Percentiles rank a stretch among this genome's conserved stretches.
These are phyloP conservation scores for Babylonia areolata DNA, from an alignment of 1,140 invertebrate species.

Conservation along the genomic window DNA sequence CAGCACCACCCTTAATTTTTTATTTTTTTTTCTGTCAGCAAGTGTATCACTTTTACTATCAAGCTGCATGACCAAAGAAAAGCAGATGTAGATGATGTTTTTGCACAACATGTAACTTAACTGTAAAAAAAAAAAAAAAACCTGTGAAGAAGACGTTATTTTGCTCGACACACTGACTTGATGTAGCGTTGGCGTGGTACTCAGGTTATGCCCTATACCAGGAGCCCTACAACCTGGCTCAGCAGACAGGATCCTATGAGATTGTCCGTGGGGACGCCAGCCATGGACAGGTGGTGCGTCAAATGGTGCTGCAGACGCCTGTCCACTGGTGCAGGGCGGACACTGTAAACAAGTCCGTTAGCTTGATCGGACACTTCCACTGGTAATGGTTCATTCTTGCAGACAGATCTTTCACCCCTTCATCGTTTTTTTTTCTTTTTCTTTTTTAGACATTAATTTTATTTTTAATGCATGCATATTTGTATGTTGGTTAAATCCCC, in stretches of 20 bases:
- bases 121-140: no score
- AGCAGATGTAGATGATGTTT: no score
- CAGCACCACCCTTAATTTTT: no score
- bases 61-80: no score
- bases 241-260: conserved; percentile 72
- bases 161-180: no score
- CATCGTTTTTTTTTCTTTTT: not conserved
- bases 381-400: conserved; percentile 48
- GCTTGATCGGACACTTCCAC: conserved; percentile 53
- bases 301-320: conserved; percentile 62
- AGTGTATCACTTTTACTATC: no score
- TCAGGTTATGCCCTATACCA: conserved; percentile 61
- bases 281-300: conserved; percentile 64
- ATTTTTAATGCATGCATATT: not conserved
- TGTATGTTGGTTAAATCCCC: not conserved
- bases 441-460: not conserved
- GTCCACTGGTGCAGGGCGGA: conserved; percentile 64
- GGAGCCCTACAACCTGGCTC: conserved; percentile 72
- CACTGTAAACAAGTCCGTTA: conserved; percentile 42
- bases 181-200: not conserved
- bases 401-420: not conserved
- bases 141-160: no score
- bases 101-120: no score
- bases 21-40: no score
- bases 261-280: conserved; percentile 46